phyloP scores from a whole-genome alignment of 2,888 invertebrate species.

The Drosophila atripex region DNA sequence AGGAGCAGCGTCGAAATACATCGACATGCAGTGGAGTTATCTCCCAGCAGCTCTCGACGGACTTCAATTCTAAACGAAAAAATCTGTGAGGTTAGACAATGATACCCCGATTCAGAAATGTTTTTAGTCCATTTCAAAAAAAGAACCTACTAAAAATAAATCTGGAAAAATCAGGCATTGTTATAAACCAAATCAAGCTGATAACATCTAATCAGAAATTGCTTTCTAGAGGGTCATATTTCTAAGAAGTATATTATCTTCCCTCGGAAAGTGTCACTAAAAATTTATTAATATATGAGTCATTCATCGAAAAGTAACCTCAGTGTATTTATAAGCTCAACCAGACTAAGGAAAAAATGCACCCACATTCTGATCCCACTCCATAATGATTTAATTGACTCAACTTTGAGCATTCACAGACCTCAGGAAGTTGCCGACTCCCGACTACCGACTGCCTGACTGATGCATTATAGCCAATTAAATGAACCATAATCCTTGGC shows the following conservation, averaged over 20 bases:
- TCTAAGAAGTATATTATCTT: no score
- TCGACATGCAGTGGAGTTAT: constrained; percentile 62
- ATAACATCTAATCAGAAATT: not conserved
- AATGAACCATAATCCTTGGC: constrained; percentile 40
- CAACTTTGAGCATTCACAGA: constrained; percentile 6
- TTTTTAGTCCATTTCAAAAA: not conserved
- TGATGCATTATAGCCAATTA: constrained; percentile 36
- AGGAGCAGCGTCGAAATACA: constrained; percentile 49
- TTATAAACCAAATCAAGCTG: not conserved
- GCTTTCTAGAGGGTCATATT: not conserved
- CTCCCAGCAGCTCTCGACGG: constrained; percentile 36
- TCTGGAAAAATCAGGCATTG: not conserved
- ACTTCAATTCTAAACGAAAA: constrained; percentile 7
- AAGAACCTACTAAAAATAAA: not conserved
- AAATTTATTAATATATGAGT: no score
- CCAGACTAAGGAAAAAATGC: not conserved
- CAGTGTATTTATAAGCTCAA: not conserved
- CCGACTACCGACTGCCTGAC: not conserved
- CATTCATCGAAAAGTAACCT: no score
- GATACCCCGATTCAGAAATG: constrained; percentile 26
- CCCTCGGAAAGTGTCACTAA: no score
- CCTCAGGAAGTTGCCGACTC: not conserved
- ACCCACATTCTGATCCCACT: not conserved
- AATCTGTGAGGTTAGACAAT: not conserved
- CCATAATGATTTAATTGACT: constrained; percentile 18